phyloP scores from a whole-genome alignment of 2,113 vertebrate species.

The Rhegmatorhina hoffmannsi region DNA sequence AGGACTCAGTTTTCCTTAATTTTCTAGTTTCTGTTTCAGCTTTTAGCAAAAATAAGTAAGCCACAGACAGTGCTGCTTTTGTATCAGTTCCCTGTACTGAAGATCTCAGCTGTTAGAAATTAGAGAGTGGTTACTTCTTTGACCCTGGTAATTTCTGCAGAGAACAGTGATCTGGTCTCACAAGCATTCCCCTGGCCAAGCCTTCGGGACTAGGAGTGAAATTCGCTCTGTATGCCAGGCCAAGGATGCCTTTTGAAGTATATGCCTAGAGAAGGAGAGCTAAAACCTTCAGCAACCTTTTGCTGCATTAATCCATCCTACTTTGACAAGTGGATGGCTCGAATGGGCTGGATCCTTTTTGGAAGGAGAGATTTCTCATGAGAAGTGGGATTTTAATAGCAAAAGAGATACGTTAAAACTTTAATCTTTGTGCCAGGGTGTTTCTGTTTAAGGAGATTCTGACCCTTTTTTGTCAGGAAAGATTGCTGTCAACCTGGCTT shows the following conservation, averaged over 20 bases:
- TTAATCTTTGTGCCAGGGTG: neutral
- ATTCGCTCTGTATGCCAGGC: neutral
- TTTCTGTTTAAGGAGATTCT: constrained; percentile 1
- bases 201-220: neutral
- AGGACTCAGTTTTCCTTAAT: neutral
- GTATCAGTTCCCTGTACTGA: neutral
- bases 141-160: constrained; percentile 31
- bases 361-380: neutral
- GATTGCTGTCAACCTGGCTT: neutral
- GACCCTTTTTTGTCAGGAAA: neutral
- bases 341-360: neutral
- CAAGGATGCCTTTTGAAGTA: constrained; percentile 21
- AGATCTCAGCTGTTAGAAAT: constrained; percentile 61
- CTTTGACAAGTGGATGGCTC: neutral
- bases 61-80: constrained; percentile 52
- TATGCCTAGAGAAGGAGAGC: neutral
- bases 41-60: constrained; percentile 4
- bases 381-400: constrained; percentile 13
- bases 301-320: neutral
- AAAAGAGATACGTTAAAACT: neutral
- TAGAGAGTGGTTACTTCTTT: constrained; percentile 32
- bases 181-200: constrained; percentile 13
- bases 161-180: constrained; percentile 17
- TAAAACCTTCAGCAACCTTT: constrained; percentile 13
- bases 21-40: constrained; percentile 1